phyloP scores from a whole-genome alignment of 2,888 invertebrate genomes.

The Drosophila cognata region DNA sequence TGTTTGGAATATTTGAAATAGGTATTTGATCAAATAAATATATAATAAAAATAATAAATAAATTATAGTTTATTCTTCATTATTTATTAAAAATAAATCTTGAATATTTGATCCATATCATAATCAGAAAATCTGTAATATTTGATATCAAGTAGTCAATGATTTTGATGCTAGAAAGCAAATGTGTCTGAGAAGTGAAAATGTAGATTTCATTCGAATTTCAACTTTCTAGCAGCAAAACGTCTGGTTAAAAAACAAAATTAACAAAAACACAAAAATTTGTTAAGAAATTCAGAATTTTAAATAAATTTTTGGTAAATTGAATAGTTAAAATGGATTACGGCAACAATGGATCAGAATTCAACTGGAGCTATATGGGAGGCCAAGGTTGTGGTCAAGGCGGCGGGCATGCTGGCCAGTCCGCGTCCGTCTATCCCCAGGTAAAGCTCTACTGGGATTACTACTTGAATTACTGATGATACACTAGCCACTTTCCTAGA shows the following conservation, averaged over 20 bases:
- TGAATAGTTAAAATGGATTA: slow-evolving; percentile 44
- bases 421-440: slow-evolving; percentile 44
- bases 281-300: slow-evolving; percentile 13
- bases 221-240: slow-evolving; percentile 25
- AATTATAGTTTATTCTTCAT: not conserved
- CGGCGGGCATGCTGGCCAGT: not conserved
- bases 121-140: not conserved
- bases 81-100: not conserved
- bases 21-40: not conserved
- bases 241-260: slow-evolving; percentile 26
- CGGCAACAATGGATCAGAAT: slow-evolving; percentile 56
- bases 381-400: slow-evolving; percentile 15
- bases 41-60: not conserved
- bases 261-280: slow-evolving; percentile 15
- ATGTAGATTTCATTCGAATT: slow-evolving; percentile 34
- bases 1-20: not conserved
- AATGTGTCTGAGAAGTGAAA: not conserved
- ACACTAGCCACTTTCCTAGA: slow-evolving; percentile 1
- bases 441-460: slow-evolving; percentile 15
- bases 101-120: not conserved
- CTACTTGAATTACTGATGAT: not conserved
- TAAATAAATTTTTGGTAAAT: slow-evolving; percentile 18
- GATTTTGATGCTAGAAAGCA: not conserved
- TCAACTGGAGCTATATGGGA: slow-evolving; percentile 59
- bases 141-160: not conserved